These are phyloP conservation scores for Gonatopus flavifemur DNA, from an alignment of 1,140 invertebrate genomes.

Conservation along the genomic window DNA sequence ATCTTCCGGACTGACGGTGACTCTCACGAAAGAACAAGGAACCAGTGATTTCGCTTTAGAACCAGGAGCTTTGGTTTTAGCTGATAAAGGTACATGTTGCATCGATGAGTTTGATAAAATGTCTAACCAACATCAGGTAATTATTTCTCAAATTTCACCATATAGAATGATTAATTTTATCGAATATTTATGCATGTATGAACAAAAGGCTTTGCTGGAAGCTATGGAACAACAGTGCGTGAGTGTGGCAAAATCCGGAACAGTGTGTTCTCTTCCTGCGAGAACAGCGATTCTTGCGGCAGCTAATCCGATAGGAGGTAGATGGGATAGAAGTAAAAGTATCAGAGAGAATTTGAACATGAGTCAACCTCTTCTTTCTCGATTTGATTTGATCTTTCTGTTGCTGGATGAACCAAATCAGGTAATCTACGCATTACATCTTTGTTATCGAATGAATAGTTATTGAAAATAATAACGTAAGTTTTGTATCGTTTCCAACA, in stretches of 20 bases:
- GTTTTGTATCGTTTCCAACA: constrained; percentile 40
- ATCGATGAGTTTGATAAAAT: constrained; percentile 98
- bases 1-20: constrained; percentile 84
- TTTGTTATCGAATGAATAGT: background rate
- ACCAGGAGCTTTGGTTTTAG: constrained; percentile 80
- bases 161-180: constrained; percentile 16
- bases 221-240: constrained; percentile 94
- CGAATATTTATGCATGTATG: constrained; percentile 4
- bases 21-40: constrained; percentile 73
- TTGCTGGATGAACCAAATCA: constrained; percentile 81
- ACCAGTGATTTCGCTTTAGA: constrained; percentile 80
- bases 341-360: constrained; percentile 90
- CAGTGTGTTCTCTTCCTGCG: constrained; percentile 77
- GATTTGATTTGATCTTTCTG: constrained; percentile 94
- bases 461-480: background rate
- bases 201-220: constrained; percentile 73
- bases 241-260: constrained; percentile 86
- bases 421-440: constrained; percentile 45
- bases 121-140: constrained; percentile 70
- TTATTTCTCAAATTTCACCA: constrained; percentile 45
- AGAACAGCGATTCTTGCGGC: constrained; percentile 86
- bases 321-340: constrained; percentile 86
- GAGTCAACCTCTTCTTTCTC: constrained; percentile 79
- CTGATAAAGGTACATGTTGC: constrained; percentile 87
- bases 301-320: constrained; percentile 87